Conservation (phyloP, 2,797 vertebrate species). For the Menidia menidia region DNA sequence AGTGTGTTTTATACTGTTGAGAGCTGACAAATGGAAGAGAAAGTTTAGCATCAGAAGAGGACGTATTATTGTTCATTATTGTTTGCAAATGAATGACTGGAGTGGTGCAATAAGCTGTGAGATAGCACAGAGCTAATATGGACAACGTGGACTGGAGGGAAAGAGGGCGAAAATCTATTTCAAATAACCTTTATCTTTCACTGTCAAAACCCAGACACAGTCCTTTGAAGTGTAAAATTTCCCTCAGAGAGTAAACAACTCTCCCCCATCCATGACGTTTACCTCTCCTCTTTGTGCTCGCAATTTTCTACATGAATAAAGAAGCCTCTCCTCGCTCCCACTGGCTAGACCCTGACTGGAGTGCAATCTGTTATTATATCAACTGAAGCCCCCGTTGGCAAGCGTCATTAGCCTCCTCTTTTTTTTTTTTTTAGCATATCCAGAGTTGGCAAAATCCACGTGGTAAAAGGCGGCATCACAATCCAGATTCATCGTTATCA, state of each 20-base stretch:
- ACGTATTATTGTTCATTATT: constrained; percentile 54
- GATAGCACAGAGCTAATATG: constrained; percentile 10
- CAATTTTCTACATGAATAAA: constrained; percentile 83
- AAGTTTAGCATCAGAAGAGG: constrained; percentile 56
- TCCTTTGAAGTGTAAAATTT: constrained; percentile 81
- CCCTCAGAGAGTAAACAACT: constrained; percentile 79
- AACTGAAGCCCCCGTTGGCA: constrained; percentile 70
- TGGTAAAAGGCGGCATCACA: constrained; percentile 40
- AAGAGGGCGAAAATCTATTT: constrained; percentile 61
- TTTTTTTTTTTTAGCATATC: constrained; percentile 55
- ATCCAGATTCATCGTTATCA: constrained; percentile 12
- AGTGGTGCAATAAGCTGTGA: constrained; percentile 47
- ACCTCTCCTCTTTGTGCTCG: constrained; percentile 75
- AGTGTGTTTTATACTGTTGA: constrained; percentile 38
- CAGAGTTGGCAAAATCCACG: constrained; percentile 47
- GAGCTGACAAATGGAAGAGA: constrained; percentile 32
- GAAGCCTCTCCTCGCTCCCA: constrained; percentile 70
- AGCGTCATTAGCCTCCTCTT: constrained; percentile 71
- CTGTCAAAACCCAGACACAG: constrained; percentile 77
- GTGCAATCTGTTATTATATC: constrained; percentile 77
- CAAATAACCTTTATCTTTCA: constrained; percentile 81
- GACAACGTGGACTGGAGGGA: constrained; percentile 52
- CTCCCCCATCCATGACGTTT: constrained; percentile 73
- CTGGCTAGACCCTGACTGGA: constrained; percentile 67
- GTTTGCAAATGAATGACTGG: constrained; percentile 60